phyloP scores from a whole-genome alignment of 2,113 vertebrate species.

The Ailurus styani region DNA sequence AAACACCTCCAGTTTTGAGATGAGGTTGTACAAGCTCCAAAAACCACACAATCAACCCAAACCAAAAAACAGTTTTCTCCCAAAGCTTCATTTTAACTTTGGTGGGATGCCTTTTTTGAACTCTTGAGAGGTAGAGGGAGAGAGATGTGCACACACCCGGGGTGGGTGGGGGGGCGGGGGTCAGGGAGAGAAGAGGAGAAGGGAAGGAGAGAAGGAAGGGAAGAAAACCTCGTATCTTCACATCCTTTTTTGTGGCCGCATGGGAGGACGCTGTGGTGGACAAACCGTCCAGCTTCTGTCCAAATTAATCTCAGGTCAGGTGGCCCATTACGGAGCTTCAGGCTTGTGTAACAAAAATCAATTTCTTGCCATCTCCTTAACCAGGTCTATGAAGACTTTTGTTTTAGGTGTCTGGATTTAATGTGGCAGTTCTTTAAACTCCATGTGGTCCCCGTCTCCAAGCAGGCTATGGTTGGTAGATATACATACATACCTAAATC shows the following conservation, averaged over 20 bases:
- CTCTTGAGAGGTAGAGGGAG: neutral
- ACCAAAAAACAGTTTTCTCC: neutral
- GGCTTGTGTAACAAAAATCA: neutral
- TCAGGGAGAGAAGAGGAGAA: too few relatives aligned
- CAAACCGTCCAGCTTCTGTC: neutral
- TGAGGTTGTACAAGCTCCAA: neutral
- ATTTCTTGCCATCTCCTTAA: neutral
- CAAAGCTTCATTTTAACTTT: neutral
- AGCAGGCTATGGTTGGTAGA: neutral
- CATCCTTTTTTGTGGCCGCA: neutral
- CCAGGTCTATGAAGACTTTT: neutral
- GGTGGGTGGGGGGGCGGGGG: accelerated
- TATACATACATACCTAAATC: neutral
- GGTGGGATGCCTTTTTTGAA: neutral
- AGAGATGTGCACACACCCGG: too few relatives aligned
- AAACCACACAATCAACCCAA: neutral
- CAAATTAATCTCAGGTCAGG: neutral
- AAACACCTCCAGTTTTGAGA: neutral
- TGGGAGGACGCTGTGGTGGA: neutral
- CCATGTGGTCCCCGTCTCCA: neutral
- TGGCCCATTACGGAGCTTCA: neutral
- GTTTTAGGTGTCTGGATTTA: neutral
- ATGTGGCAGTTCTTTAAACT: neutral
- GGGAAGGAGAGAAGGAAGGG: neutral
- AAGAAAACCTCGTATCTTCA: neutral